phyloP scores from a whole-genome alignment of 2,797 vertebrate genomes.

The Acanthiza pusilla region DNA sequence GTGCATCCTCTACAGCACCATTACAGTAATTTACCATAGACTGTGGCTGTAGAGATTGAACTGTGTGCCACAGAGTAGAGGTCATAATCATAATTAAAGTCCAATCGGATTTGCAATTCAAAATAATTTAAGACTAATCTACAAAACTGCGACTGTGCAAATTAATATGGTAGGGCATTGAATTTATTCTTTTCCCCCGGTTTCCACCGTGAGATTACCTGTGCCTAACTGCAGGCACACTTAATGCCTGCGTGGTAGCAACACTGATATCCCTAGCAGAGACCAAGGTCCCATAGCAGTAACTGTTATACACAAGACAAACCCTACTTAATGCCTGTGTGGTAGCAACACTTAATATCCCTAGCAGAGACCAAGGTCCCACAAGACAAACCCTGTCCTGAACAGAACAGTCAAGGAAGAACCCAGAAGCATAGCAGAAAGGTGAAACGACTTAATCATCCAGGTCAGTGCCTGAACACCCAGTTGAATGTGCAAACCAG shows the following conservation, averaged over 20 bases:
- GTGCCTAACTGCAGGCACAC: neutral
- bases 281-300: neutral
- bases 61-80: neutral
- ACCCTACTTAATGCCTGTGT: neutral
- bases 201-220: neutral
- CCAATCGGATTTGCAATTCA: constrained; percentile 39
- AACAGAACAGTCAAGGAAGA: neutral
- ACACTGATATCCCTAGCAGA: neutral
- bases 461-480: neutral
- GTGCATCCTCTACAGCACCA: neutral
- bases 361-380: neutral
- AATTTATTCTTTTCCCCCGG: neutral
- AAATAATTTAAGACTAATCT: constrained; percentile 44
- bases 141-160: neutral
- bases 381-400: neutral
- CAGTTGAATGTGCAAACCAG: neutral
- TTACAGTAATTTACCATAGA: neutral
- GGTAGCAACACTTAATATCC: neutral
- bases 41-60: neutral
- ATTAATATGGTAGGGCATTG: neutral
- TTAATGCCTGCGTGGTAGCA: neutral
- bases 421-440: neutral
- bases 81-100: constrained; percentile 22
- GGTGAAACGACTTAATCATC: neutral
- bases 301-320: neutral